Conservation (phyloP, 2,113 vertebrate species). For the Fregetta grallaria region DNA sequence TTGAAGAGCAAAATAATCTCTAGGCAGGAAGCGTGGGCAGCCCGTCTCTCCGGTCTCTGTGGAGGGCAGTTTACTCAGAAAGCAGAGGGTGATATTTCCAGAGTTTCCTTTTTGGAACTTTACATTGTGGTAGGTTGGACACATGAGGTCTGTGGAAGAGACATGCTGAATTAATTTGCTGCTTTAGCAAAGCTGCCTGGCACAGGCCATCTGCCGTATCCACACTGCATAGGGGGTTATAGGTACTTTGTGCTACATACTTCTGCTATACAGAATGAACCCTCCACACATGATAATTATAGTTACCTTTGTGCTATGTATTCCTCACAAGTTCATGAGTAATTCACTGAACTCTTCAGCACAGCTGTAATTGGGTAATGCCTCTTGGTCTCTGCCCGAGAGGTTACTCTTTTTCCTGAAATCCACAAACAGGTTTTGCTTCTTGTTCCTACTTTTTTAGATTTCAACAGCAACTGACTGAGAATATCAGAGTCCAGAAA, state of each 20-base stretch:
- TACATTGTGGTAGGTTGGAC: background rate
- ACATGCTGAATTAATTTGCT: background rate
- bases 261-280: background rate
- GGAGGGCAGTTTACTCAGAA: background rate
- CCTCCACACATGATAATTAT: background rate
- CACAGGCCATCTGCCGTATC: background rate
- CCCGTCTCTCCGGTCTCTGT: fast-evolving
- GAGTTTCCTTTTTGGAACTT: background rate
- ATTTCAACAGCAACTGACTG: background rate
- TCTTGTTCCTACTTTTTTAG: background rate
- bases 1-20: background rate
- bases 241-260: background rate
- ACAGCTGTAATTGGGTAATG: background rate
- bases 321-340: background rate
- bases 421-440: background rate
- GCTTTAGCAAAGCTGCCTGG: background rate
- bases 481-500: background rate
- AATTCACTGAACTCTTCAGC: background rate
- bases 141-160: background rate
- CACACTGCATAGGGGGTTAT: background rate
- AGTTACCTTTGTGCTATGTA: background rate
- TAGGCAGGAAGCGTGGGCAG: background rate
- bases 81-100: background rate
- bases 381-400: background rate
- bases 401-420: background rate